These are phyloP conservation scores for Scleropages formosus DNA, from an alignment of 2,797 vertebrate genomes.

Conservation along the genomic window DNA sequence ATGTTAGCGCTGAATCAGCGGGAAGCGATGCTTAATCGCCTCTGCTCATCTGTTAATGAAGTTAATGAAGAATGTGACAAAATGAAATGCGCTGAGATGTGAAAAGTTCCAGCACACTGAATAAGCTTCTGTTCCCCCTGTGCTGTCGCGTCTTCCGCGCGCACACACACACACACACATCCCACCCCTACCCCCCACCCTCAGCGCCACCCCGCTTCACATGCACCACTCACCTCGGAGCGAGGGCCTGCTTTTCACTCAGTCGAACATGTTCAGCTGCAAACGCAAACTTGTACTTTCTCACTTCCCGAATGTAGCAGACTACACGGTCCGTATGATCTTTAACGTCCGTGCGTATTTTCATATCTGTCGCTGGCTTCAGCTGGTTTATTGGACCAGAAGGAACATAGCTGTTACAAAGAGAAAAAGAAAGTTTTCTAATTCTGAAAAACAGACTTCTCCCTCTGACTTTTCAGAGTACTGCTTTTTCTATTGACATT, in stretches of 20 bases:
- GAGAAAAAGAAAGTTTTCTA: conserved; percentile 10
- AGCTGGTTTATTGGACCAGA: background rate
- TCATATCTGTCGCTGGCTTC: background rate
- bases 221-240: conserved; percentile 31
- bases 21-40: conserved; percentile 76
- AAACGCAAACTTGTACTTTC: conserved; percentile 8
- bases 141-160: conserved; percentile 47
- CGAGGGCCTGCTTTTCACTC: conserved; percentile 18
- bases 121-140: conserved; percentile 63
- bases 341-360: background rate
- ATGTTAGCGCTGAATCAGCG: conserved; percentile 76
- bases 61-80: conserved; percentile 82
- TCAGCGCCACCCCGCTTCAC: conserved; percentile 41
- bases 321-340: conserved; percentile 12
- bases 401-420: background rate
- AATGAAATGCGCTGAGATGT: conserved; percentile 80
- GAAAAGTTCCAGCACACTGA: conserved; percentile 79
- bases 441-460: background rate
- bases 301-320: background rate
- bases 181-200: conserved; percentile 53
- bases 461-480: background rate
- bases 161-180: conserved; percentile 50
- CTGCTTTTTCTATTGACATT: background rate
- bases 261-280: conserved; percentile 12
- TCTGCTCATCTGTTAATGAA: conserved; percentile 83